These are phyloP conservation scores for Acanthosoma haemorrhoidale DNA, from an alignment of 2,888 invertebrate species.

Conservation along the genomic window DNA sequence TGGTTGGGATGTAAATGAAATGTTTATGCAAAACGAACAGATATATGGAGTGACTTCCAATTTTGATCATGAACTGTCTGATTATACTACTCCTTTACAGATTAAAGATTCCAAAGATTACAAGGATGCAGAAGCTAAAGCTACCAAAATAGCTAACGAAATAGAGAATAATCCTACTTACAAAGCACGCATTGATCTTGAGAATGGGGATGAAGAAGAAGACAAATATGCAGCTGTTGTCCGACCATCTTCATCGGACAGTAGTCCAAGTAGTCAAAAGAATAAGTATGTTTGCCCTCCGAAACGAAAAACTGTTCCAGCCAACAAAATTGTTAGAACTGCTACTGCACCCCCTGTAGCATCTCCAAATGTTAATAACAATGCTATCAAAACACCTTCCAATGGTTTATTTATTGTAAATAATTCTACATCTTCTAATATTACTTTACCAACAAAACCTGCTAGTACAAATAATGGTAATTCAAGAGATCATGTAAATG, in stretches of 20 bases:
- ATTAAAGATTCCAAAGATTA: slow-evolving; percentile 82
- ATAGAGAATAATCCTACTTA: slow-evolving; percentile 83
- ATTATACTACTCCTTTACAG: slow-evolving; percentile 84
- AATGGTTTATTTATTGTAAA: no score
- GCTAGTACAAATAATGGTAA: neutral
- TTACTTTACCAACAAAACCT: no score
- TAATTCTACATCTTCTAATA: no score
- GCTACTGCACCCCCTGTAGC: neutral
- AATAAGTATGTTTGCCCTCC: slow-evolving; percentile 65
- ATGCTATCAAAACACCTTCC: no score
- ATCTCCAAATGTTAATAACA: neutral
- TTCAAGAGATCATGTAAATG: slow-evolving; percentile 25
- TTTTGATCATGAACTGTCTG: slow-evolving; percentile 83
- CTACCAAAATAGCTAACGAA: slow-evolving; percentile 84
- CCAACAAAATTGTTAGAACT: slow-evolving; percentile 22
- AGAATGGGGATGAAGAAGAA: slow-evolving; percentile 89
- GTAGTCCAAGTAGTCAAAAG: slow-evolving; percentile 27
- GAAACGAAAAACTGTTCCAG: slow-evolving; percentile 57
- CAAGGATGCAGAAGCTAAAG: slow-evolving; percentile 68
- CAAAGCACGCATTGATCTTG: slow-evolving; percentile 75
- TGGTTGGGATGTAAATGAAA: slow-evolving; percentile 95
- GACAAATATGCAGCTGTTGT: slow-evolving; percentile 74
- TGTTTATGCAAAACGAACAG: slow-evolving; percentile 90
- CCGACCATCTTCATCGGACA: slow-evolving; percentile 45
- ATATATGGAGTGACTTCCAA: slow-evolving; percentile 88